Base-by-base conservation (phyloP, 1,140 invertebrate species). In the Lysiphlebus fabarum region DNA sequence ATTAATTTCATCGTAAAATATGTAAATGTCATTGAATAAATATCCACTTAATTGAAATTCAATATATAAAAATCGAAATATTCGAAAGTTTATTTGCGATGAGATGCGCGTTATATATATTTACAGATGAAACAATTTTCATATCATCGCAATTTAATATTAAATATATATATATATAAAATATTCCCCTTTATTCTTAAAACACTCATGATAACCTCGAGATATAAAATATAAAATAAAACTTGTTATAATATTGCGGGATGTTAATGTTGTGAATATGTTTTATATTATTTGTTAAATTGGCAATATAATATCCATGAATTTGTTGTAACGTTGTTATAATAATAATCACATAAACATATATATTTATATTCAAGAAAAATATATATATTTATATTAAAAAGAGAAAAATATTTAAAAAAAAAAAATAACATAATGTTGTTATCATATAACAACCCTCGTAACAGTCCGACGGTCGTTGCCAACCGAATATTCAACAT, bases 401-500 rank as follows among this genome's bases (percentile, higher is more conserved):
- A n/a, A n/a, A n/a, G n/a, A n/a, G n/a, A n/a, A n/a, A n/a, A n/a
- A n/a, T n/a, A n/a, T n/a, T n/a, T n/a, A n/a, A n/a, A n/a, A n/a
- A n/a, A n/a, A n/a, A n/a, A n/a, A n/a, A n/a, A n/a, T n/a, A n/a
- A n/a, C n/a, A n/a, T n/a, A n/a, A n/a, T n/a, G n/a, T n/a, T n/a
- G n/a, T n/a, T 41, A 58, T 49, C 62, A 63, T 68, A 63, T 68
- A 70, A 68, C 67, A 58, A 56, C 65, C 62, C 62, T 65, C 60
- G 56, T 62, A 66, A 65, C 63, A 63, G 58, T 66, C 62, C 53
- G 49, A 58, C 63, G 63, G 59, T 67, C 65, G 65, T 68, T 69
- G 67, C 67, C 63, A 69, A 65, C 64, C 62, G 58, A 64, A 53
- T 59, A n/a, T 44, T 61, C 54, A 59, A 63, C 41, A 17, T 17